Percentiles rank a stretch among this genome's conserved stretches.
Conservation (phyloP, 2,113 vertebrate genomes). For the Cottus gobio region DNA sequence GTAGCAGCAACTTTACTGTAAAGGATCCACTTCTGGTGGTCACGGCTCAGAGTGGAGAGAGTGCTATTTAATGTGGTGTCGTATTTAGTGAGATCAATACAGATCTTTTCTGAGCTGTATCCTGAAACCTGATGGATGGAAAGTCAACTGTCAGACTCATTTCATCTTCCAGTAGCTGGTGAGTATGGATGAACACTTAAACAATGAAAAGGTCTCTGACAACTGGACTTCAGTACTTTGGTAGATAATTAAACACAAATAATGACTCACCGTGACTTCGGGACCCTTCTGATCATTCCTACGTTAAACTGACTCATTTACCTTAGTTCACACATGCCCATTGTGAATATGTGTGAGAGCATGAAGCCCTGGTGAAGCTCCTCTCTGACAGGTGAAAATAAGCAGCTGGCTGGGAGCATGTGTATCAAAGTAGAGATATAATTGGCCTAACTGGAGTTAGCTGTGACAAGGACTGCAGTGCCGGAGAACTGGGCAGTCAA, state of each 20-base stretch:
- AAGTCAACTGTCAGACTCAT: background rate
- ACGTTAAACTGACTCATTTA: background rate
- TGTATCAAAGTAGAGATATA: background rate
- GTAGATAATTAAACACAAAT: background rate
- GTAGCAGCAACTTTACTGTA: slow-evolving; percentile 37
- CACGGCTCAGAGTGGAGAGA: slow-evolving; percentile 17
- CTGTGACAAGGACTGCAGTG: background rate
- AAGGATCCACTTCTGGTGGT: slow-evolving; percentile 37
- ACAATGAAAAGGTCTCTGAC: background rate
- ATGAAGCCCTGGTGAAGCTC: background rate
- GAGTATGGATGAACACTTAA: background rate
- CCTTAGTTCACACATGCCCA: background rate
- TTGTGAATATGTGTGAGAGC: background rate
- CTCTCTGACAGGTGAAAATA: background rate
- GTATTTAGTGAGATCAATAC: slow-evolving; percentile 26
- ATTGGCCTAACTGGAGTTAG: background rate
- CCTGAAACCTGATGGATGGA: slow-evolving; percentile 22
- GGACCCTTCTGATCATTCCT: background rate
- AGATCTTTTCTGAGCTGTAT: slow-evolving; percentile 4
- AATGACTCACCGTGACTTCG: background rate
- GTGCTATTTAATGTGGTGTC: slow-evolving; percentile 13
- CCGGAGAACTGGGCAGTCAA: background rate
- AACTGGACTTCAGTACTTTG: background rate
- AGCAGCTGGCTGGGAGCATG: background rate
- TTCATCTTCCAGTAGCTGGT: background rate